These are phyloP conservation scores for Oppia nitens DNA, from an alignment of 1,140 invertebrate species.

Conservation along the genomic window DNA sequence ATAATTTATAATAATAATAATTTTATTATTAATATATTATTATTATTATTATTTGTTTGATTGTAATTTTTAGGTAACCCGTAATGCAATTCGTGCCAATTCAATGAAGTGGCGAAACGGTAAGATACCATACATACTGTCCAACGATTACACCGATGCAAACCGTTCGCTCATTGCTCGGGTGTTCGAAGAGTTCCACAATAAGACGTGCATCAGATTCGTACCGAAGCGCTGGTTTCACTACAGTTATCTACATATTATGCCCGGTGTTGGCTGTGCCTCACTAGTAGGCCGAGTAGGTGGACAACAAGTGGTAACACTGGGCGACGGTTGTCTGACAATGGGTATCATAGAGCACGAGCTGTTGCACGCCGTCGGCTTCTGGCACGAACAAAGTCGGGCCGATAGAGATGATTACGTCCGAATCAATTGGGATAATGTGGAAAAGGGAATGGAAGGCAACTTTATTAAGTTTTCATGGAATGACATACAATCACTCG, in stretches of 20 bases:
- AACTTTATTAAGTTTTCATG: constrained; percentile 11
- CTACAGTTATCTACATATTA: constrained; percentile 1
- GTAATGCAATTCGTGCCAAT: constrained; percentile 24
- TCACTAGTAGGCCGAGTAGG: constrained; percentile 17
- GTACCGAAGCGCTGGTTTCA: neutral
- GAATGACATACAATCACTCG: constrained; percentile 28
- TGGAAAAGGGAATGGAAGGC: constrained; percentile 28
- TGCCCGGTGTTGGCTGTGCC: neutral
- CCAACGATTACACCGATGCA: neutral
- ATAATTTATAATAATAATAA: too few species aligned
- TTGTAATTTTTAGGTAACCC: neutral
- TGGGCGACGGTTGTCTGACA: constrained; percentile 19
- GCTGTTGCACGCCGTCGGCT: constrained; percentile 60
- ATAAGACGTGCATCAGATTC: constrained; percentile 18
- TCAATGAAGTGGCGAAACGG: neutral
- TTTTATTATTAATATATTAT: neutral
- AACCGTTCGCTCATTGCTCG: constrained; percentile 14
- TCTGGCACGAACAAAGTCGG: constrained; percentile 44
- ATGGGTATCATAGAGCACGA: constrained; percentile 62
- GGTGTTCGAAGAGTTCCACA: constrained; percentile 16
- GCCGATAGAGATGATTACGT: constrained; percentile 45
- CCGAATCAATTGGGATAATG: constrained; percentile 43
- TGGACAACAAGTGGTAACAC: constrained; percentile 16
- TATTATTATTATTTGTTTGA: neutral
- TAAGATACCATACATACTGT: constrained; percentile 1